Base-by-base conservation (phyloP, 2,113 vertebrate genomes). In the Lanius ludovicianus region DNA sequence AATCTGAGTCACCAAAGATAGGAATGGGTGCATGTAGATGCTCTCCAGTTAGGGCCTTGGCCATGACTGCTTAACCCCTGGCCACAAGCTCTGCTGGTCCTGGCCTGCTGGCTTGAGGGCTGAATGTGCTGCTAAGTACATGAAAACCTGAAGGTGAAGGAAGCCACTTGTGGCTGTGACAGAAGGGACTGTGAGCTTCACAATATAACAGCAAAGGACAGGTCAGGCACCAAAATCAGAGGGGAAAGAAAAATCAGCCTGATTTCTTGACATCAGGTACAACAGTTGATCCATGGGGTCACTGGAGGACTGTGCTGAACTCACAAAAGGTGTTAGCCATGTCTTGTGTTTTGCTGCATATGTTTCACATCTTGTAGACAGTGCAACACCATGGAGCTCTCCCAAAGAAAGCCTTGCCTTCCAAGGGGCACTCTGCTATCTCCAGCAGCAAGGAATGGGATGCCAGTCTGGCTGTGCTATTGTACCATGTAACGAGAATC, bases 51-150 rank as follows among this genome's bases (percentile, higher is more conserved):
- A 50, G 30, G 33, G 60, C 59, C 27, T 63, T 23, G 53, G 42
- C 23, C 39, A 11, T 85, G 64, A 33, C 21, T 33, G 37, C 57
- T 78, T 74, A 39, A 62, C 4, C 31, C 23, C 56, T 30, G n/a
- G 44, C 30, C 73, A 27, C 27, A 35, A 82, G 30, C 20, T 82
- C 89, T 64, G 35, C 67, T 39, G 39, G 15, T 63, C 44, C 27
- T 0, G 0, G 47, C 22, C 25, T n/a, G 8, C 25, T 31, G 64
- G 41, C 47, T 21, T 13, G 25, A 53, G 37, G 16, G 11, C 31
- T 24, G 23, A 59, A 42, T 8, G 20, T 78, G 25, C 69, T 78
- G 35, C 47, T 25, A 71, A 71, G 56, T 9, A 17, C 5, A 15
- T 31, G 44, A 75, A 87, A 60, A 50, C 12, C 35, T 52, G 39